A percentile compares a stretch with the other conserved stretches of the same genome.
Evolutionary conservation across 2,113 vertebrate species (phyloP).

Genomic region (Oncorhynchus gorbuscha): DNA sequence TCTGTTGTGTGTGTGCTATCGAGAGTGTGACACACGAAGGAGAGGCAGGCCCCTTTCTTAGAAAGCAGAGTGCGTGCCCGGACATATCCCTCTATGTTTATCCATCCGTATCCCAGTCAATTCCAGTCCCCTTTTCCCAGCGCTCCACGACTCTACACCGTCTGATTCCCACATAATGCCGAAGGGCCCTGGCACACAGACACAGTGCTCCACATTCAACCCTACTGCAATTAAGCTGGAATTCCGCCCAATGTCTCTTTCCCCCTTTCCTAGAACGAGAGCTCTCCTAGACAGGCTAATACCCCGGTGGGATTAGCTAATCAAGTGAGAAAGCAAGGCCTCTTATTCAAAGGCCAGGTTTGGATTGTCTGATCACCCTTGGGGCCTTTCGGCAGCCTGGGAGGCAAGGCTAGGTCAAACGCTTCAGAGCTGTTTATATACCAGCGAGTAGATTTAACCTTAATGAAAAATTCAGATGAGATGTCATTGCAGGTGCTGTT

Average conservation of each 20-base stretch:
- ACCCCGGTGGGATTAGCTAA: conserved; percentile 49
- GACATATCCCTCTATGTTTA: conserved; percentile 62
- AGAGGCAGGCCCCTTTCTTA: conserved; percentile 60
- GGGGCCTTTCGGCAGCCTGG: conserved; percentile 19
- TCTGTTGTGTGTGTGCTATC: conserved; percentile 42
- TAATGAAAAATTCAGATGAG: no score
- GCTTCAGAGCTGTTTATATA: conserved; percentile 13
- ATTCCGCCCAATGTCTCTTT: conserved; percentile 14
- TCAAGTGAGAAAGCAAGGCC: conserved; percentile 48
- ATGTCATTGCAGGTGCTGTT: no score
- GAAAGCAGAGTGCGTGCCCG: conserved; percentile 64
- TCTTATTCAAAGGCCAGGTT: conserved; percentile 39
- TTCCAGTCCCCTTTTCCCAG: conserved; percentile 1
- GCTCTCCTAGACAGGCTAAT: conserved; percentile 50
- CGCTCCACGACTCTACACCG: background rate
- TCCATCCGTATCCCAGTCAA: background rate
- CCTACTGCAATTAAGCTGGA: conserved; percentile 38
- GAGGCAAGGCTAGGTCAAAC: conserved; percentile 26
- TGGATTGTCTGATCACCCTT: conserved; percentile 44
- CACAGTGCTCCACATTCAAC: conserved; percentile 17
- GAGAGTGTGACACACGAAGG: conserved; percentile 61
- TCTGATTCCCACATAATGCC: conserved; percentile 19
- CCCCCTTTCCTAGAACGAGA: conserved; percentile 22
- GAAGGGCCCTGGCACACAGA: conserved; percentile 14
- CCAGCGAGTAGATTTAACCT: no score